These are phyloP conservation scores for Margarornis squamiger DNA, from an alignment of 2,797 vertebrate species.

Conservation along the genomic window DNA sequence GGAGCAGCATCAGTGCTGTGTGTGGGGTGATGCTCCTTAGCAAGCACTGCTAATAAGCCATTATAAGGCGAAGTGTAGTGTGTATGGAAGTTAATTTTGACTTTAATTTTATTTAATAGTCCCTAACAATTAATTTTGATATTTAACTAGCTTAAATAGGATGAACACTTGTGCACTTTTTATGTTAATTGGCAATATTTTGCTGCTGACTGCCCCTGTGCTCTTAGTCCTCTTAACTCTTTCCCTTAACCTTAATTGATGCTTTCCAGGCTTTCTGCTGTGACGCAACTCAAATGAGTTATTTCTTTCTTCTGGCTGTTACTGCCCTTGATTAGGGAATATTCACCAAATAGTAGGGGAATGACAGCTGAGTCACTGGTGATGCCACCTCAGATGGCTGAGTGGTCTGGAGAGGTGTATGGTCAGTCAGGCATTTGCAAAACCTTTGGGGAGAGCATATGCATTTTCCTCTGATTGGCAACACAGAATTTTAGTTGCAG, in stretches of 20 bases:
- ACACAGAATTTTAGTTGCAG: background rate
- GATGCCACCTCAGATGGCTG: background rate
- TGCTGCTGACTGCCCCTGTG: slow-evolving; percentile 33
- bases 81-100: background rate
- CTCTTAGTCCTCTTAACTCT: background rate
- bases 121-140: slow-evolving; percentile 39
- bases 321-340: background rate
- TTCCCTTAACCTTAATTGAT: slow-evolving; percentile 1
- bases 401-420: background rate
- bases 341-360: background rate
- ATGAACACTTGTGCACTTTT: background rate
- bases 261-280: background rate
- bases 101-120: slow-evolving; percentile 53
- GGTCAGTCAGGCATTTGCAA: background rate
- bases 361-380: background rate
- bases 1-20: rapidly evolving
- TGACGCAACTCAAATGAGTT: background rate
- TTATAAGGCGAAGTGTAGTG: background rate
- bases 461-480: background rate
- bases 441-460: background rate
- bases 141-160: slow-evolving; percentile 42
- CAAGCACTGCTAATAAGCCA: background rate
- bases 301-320: background rate
- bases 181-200: slow-evolving; percentile 44
- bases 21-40: background rate